Conservation (phyloP, 2,888 invertebrate genomes). For the Dione vanillae region DNA sequence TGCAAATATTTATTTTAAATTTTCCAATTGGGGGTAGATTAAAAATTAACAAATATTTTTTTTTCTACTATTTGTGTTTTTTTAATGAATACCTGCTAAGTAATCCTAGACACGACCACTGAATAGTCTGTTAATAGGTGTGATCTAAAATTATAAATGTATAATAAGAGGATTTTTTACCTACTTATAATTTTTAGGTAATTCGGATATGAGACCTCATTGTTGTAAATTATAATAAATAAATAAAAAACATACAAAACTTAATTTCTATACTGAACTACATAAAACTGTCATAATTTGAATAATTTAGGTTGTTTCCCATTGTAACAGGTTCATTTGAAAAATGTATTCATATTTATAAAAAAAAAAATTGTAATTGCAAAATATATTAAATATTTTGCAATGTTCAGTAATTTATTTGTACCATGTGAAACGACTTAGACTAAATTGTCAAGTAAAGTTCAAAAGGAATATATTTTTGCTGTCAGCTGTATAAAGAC, state of each 20-base stretch:
- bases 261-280: background rate
- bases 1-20: too few relatives aligned
- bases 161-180: slow-evolving; percentile 72
- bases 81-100: slow-evolving; percentile 40
- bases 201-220: slow-evolving; percentile 64
- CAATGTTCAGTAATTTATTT: background rate
- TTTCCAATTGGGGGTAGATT: too few relatives aligned
- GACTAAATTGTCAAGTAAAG: background rate
- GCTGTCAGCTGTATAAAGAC: slow-evolving; percentile 26
- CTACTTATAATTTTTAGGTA: slow-evolving; percentile 72
- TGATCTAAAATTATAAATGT: slow-evolving; percentile 67
- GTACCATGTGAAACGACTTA: background rate
- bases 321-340: background rate
- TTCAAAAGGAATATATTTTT: slow-evolving; percentile 30
- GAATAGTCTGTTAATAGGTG: slow-evolving; percentile 62
- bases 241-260: slow-evolving; percentile 16
- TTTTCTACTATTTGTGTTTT: too few relatives aligned
- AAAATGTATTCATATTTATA: background rate
- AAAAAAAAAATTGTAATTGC: background rate
- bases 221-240: slow-evolving; percentile 54
- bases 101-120: slow-evolving; percentile 71
- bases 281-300: background rate
- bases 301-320: background rate
- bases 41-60: too few relatives aligned
- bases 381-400: too few relatives aligned